A percentile compares a stretch with the other conserved stretches of the same genome.
phyloP scores from a whole-genome alignment of 1,140 invertebrate species.

The Drosophila ambigua region DNA sequence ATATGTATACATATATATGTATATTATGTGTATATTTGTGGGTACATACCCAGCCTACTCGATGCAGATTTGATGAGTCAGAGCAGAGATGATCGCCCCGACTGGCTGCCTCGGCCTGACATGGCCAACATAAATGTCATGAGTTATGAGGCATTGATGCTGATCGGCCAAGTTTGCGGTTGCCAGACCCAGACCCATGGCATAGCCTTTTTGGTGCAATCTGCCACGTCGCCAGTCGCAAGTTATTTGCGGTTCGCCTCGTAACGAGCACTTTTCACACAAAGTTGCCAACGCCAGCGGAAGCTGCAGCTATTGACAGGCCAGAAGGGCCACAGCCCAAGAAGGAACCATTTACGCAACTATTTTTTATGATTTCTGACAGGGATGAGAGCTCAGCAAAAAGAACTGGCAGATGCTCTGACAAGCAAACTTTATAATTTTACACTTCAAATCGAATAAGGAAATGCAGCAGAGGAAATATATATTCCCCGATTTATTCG shows the following conservation, averaged over 20 bases:
- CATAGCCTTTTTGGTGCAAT: slow-evolving; percentile 22
- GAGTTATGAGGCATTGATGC: slow-evolving; percentile 60
- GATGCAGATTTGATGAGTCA: slow-evolving; percentile 48
- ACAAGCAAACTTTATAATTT: not conserved
- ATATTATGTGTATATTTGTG: not conserved
- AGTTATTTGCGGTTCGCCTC: slow-evolving; percentile 61
- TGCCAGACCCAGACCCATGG: slow-evolving; percentile 17
- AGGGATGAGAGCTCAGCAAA: not conserved
- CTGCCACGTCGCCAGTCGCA: slow-evolving; percentile 42
- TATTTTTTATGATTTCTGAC: slow-evolving; percentile 23
- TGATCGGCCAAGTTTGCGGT: slow-evolving; percentile 55
- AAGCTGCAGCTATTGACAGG: slow-evolving; percentile 40
- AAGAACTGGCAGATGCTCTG: not conserved
- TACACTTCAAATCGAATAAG: no score
- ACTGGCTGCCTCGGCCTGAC: slow-evolving; percentile 31
- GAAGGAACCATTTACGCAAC: slow-evolving; percentile 58
- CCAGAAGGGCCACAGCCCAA: slow-evolving; percentile 25
- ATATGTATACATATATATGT: not conserved
- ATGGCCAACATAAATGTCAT: slow-evolving; percentile 67
- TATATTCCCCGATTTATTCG: no score
- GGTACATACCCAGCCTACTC: not conserved
- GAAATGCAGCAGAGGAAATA: no score
- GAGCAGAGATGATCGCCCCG: slow-evolving; percentile 22
- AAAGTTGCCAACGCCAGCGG: slow-evolving; percentile 67
- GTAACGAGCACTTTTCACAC: slow-evolving; percentile 67